Evolutionary conservation across 2,797 vertebrate genomes (phyloP).

Genomic region (Sebastes melanostomus): DNA sequence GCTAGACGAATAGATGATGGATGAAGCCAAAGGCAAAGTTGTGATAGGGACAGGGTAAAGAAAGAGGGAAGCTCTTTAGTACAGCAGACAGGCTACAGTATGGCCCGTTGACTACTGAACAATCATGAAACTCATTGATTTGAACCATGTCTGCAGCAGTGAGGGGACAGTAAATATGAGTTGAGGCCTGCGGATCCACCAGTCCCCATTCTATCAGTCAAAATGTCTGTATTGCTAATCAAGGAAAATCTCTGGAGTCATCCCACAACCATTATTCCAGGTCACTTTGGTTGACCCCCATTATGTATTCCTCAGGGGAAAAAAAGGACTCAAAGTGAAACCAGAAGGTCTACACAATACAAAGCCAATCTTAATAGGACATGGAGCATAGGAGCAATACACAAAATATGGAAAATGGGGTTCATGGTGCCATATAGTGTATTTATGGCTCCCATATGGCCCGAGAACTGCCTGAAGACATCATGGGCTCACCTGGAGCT

Average conservation of each 20-base stretch:
- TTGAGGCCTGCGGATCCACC: constrained; percentile 30
- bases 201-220: constrained; percentile 54
- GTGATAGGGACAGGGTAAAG: constrained; percentile 6
- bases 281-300: constrained; percentile 57
- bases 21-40: constrained; percentile 22
- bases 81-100: neutral
- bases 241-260: constrained; percentile 56
- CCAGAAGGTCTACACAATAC: constrained; percentile 57
- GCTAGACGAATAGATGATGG: neutral
- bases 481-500: constrained; percentile 53
- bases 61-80: neutral
- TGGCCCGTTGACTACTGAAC: constrained; percentile 27
- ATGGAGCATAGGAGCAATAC: constrained; percentile 36
- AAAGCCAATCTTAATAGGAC: constrained; percentile 62
- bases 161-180: constrained; percentile 10
- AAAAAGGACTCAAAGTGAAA: constrained; percentile 62
- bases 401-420: constrained; percentile 65
- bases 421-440: constrained; percentile 53
- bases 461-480: constrained; percentile 44
- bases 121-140: constrained; percentile 13
- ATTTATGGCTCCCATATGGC: constrained; percentile 57
- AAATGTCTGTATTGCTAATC: constrained; percentile 63
- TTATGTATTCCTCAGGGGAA: constrained; percentile 43
- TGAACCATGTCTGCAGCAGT: constrained; percentile 2
- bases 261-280: constrained; percentile 56